These are phyloP conservation scores for Pachyuromys duprasi DNA, from an alignment of 2,797 vertebrate genomes.

Conservation along the genomic window DNA sequence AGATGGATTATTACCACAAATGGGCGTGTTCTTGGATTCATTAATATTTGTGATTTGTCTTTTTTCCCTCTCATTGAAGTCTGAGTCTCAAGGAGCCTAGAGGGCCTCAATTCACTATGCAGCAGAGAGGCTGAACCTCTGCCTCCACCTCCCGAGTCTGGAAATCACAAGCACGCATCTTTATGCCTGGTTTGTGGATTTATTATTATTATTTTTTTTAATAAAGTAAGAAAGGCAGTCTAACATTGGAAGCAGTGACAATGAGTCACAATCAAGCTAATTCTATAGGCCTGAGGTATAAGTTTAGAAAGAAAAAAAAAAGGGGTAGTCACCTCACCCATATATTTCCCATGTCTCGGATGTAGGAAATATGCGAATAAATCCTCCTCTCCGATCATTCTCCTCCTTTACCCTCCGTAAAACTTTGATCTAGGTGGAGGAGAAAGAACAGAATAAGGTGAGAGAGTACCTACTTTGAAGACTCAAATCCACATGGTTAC, in stretches of 20 bases:
- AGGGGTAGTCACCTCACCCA: constrained; percentile 89
- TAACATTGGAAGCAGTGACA: background rate
- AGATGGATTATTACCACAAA: background rate
- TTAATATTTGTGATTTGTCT: background rate
- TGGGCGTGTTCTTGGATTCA: background rate
- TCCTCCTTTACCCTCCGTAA: constrained; percentile 95
- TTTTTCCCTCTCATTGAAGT: background rate
- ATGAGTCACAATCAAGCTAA: background rate
- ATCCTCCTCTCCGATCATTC: constrained; percentile 95
- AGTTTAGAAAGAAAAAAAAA: background rate
- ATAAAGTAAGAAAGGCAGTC: constrained; percentile 17
- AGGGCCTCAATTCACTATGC: background rate
- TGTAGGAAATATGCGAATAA: constrained; percentile 96
- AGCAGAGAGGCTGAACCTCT: background rate
- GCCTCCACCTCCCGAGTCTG: background rate
- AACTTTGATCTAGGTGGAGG: constrained; percentile 91
- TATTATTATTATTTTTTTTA: background rate
- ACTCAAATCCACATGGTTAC: background rate
- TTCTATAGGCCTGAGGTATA: background rate
- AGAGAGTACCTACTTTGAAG: constrained; percentile 22
- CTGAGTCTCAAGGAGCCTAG: background rate
- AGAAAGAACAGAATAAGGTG: constrained; percentile 4
- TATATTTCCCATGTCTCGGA: constrained; percentile 95
- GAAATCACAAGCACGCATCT: background rate
- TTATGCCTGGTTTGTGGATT: background rate